A percentile compares a stretch with the other conserved stretches of the same genome.
Evolutionary conservation across 2,113 vertebrate genomes (phyloP).

Genomic region (Pterophyllum scalare): DNA sequence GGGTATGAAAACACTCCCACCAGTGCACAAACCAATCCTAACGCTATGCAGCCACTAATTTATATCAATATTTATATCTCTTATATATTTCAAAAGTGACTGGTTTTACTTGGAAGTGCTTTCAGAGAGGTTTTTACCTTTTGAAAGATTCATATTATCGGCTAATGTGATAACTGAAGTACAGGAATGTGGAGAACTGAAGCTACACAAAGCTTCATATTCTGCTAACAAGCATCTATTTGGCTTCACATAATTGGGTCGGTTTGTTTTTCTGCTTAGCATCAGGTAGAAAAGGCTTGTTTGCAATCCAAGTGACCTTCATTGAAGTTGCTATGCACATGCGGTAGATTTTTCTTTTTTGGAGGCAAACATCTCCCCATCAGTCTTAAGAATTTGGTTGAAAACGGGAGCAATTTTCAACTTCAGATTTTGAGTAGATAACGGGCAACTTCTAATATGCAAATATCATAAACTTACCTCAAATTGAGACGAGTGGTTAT

Average conservation of each 20-base stretch:
- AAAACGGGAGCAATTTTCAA: background rate
- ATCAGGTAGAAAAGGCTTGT: slow-evolving; percentile 28
- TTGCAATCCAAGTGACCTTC: slow-evolving; percentile 78
- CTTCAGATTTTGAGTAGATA: slow-evolving; percentile 39
- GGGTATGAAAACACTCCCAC: slow-evolving; percentile 21
- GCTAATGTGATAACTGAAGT: background rate
- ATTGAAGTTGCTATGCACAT: slow-evolving; percentile 43
- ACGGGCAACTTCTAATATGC: slow-evolving; percentile 72
- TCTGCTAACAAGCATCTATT: background rate
- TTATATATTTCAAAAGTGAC: slow-evolving; percentile 33
- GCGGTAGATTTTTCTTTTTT: background rate
- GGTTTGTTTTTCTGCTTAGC: slow-evolving; percentile 31
- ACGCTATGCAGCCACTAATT: slow-evolving; percentile 74
- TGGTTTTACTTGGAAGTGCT: slow-evolving; percentile 34
- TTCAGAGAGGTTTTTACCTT: slow-evolving; percentile 42
- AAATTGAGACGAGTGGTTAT: slow-evolving; percentile 42
- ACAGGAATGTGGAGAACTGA: background rate
- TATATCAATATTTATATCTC: slow-evolving; percentile 48
- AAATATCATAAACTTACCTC: slow-evolving; percentile 77
- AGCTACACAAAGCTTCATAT: slow-evolving; percentile 11
- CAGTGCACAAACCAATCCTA: slow-evolving; percentile 42
- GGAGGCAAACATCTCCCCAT: slow-evolving; percentile 28
- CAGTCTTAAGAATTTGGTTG: slow-evolving; percentile 20
- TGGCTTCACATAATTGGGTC: slow-evolving; percentile 26
- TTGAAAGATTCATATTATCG: slow-evolving; percentile 26